Evolutionary conservation across 2,888 invertebrate species (phyloP).

Genomic region (Digitonthophagus gazella): DNA sequence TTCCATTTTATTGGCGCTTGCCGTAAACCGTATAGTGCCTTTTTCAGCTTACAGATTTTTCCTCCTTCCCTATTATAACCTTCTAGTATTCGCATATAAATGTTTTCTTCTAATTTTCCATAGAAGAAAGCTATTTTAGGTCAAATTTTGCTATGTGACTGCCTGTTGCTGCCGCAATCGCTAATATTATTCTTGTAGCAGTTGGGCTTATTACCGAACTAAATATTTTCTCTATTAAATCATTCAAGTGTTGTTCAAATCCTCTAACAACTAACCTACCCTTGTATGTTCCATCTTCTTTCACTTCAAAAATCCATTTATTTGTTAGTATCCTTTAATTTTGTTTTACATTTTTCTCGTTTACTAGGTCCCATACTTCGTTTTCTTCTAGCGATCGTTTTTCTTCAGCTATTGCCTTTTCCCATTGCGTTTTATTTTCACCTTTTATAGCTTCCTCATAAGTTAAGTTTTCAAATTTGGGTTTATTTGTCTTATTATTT

Average conservation of each 20-base stretch:
- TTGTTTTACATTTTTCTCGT: not conserved
- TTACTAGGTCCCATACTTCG: not conserved
- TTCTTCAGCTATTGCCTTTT: slow-evolving; percentile 3
- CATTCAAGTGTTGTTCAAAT: not conserved
- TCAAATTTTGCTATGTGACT: slow-evolving; percentile 27
- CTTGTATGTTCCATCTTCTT: too few relatives aligned
- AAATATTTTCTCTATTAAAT: too few relatives aligned
- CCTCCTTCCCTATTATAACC: slow-evolving; percentile 19
- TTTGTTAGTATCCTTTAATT: slow-evolving; percentile 7
- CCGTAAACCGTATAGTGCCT: not conserved
- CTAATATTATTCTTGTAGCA: not conserved
- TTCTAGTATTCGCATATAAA: slow-evolving; percentile 30
- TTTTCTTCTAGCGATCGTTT: not conserved
- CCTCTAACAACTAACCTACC: not conserved
- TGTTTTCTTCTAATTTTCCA: slow-evolving; percentile 30
- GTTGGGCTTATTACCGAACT: too few relatives aligned
- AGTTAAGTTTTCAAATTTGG: not conserved
- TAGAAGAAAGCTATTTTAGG: slow-evolving; percentile 33
- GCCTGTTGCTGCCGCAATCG: slow-evolving; percentile 1
- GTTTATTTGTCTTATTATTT: not conserved
- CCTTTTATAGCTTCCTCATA: slow-evolving; percentile 5
- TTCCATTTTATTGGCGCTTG: slow-evolving; percentile 29
- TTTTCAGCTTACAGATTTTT: not conserved
- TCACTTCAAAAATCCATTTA: too few relatives aligned
- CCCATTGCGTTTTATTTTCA: not conserved